phyloP scores from a whole-genome alignment of 2,797 vertebrate genomes.

The Alauda arvensis region DNA sequence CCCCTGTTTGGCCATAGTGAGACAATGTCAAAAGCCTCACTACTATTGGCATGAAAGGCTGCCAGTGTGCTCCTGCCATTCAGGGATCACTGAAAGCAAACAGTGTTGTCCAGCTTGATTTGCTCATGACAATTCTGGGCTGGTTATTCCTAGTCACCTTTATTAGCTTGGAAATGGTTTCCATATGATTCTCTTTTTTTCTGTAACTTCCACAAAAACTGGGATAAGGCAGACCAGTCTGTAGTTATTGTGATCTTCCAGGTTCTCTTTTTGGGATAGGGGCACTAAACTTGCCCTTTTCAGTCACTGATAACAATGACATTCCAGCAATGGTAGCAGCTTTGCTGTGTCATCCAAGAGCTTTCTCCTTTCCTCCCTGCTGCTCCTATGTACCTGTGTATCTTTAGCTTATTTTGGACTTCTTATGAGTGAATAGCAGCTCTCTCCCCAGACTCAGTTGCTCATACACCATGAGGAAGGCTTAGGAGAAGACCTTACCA shows the following conservation, averaged over 20 bases:
- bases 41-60: background rate
- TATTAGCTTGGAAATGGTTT: background rate
- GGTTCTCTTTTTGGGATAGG: background rate
- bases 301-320: accelerated
- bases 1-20: background rate
- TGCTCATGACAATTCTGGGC: background rate
- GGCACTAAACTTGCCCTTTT: background rate
- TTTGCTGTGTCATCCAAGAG: background rate
- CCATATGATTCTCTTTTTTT: background rate
- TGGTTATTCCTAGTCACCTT: background rate
- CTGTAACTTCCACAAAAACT: background rate
- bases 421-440: no score
- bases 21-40: background rate
- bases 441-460: background rate
- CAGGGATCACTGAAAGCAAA: background rate
- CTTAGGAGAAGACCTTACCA: background rate
- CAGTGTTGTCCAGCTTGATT: background rate
- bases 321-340: background rate
- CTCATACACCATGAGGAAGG: background rate
- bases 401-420: background rate
- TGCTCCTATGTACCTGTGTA: background rate
- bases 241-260: background rate
- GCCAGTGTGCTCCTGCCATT: accelerated
- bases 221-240: background rate
- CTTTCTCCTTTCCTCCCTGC: background rate